Percentiles rank a stretch among this genome's conserved stretches.
Conservation (phyloP, 2,113 vertebrate species). For the Callocephalon fimbriatum region DNA sequence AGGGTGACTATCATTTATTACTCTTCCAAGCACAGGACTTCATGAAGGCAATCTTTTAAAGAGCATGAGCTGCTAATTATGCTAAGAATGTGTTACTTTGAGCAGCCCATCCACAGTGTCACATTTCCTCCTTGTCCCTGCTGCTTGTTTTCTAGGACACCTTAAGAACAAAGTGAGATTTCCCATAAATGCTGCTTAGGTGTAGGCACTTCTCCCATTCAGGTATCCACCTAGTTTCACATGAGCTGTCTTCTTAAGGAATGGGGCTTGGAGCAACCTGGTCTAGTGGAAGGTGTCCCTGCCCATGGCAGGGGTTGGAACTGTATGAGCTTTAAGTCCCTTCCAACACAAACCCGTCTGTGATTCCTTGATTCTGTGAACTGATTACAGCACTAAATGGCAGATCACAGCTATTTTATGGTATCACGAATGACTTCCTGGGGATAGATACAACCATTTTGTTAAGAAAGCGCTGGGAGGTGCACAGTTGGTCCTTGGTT, state of each 20-base stretch:
- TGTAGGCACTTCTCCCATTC: background rate
- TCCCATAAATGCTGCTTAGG: background rate
- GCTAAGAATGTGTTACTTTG: background rate
- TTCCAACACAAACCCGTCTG: background rate
- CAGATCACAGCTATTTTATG: background rate
- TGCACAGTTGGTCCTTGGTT: background rate
- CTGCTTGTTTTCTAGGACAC: background rate
- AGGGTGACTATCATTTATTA: conserved; percentile 29
- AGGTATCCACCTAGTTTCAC: background rate
- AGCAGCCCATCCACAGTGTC: background rate
- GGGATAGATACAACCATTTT: background rate
- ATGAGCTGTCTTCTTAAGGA: background rate
- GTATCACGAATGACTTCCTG: background rate
- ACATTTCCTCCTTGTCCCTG: background rate
- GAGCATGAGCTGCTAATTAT: background rate
- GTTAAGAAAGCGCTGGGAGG: accelerated
- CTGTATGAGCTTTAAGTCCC: background rate
- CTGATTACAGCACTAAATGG: background rate
- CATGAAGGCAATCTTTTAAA: conserved; percentile 22
- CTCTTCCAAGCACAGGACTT: conserved; percentile 1
- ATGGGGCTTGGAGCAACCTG: background rate
- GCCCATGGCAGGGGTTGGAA: background rate
- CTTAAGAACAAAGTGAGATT: background rate
- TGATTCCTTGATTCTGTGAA: background rate
- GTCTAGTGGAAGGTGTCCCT: background rate